Evolutionary conservation across 1,140 invertebrate species (phyloP).

Genomic region (Megathymus violae): DNA sequence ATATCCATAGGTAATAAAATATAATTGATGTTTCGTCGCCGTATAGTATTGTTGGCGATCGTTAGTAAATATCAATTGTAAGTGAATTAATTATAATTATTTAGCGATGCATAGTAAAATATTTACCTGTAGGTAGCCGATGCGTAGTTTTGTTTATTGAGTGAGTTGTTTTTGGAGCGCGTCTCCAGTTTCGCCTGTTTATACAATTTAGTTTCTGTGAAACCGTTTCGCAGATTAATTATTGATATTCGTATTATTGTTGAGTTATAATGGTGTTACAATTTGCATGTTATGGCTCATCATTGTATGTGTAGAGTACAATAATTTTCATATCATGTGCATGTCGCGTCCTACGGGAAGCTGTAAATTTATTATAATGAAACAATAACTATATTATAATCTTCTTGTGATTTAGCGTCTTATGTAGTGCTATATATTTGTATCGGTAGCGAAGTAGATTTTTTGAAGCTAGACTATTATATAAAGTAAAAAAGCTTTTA

Average conservation of each 20-base stretch:
- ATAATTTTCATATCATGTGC: conserved; percentile 46
- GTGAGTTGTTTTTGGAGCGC: conserved; percentile 1
- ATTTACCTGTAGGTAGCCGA: conserved; percentile 23
- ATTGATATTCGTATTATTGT: background rate
- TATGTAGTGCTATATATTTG: conserved; percentile 52
- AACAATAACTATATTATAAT: conserved; percentile 56
- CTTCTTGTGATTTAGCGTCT: conserved; percentile 62
- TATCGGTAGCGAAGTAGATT: conserved; percentile 36
- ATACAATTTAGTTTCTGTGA: background rate
- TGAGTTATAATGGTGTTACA: conserved; percentile 12
- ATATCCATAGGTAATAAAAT: conserved; percentile 19
- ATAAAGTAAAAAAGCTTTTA: conserved; percentile 25
- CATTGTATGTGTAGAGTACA: conserved; percentile 26
- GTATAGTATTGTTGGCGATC: background rate
- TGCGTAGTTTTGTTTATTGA: conserved; percentile 17
- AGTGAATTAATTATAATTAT: conserved; percentile 10
- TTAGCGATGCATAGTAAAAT: conserved; percentile 16
- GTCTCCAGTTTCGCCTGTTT: conserved; percentile 4
- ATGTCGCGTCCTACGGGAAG: conserved; percentile 38
- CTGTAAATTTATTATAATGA: conserved; percentile 42
- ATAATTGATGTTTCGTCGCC: conserved; percentile 10
- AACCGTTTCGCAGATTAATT: background rate
- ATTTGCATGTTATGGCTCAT: conserved; percentile 11
- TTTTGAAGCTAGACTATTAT: conserved; percentile 26
- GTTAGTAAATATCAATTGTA: conserved; percentile 18